Conservation (phyloP, 1,140 invertebrate genomes). For the Ridgeia piscesae region DNA sequence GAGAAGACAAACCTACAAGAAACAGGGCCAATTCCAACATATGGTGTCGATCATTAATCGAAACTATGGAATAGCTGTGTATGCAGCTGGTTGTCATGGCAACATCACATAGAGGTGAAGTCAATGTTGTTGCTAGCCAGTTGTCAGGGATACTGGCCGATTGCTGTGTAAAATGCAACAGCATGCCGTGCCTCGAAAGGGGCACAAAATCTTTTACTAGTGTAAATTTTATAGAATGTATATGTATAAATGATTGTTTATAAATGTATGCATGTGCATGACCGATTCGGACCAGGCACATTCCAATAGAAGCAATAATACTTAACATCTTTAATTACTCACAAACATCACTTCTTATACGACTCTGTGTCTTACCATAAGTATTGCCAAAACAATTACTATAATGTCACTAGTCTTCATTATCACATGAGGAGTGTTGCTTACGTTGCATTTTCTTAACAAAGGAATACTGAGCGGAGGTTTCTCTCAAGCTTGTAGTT, state of each 20-base stretch:
- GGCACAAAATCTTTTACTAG: neutral
- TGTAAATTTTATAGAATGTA: slow-evolving; percentile 1
- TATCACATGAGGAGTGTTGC: too few species aligned
- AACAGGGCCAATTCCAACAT: neutral
- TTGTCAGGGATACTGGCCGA: neutral
- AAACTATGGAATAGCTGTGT: neutral
- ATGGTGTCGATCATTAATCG: neutral
- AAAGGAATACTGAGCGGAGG: neutral
- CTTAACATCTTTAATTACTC: neutral
- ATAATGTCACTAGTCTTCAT: too few species aligned
- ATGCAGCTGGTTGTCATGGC: neutral
- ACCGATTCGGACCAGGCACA: neutral
- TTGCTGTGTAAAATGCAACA: neutral
- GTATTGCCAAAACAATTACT: neutral
- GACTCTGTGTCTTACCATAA: neutral
- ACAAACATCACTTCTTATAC: neutral
- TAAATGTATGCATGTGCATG: neutral
- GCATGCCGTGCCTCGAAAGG: neutral
- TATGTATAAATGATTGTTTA: neutral
- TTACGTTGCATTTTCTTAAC: neutral
- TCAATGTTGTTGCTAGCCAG: neutral
- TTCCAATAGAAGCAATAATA: neutral
- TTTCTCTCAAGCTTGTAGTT: neutral
- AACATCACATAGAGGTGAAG: neutral
- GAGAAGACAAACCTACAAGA: neutral